Conservation (phyloP, 2,888 invertebrate species). For the Acronicta alni region DNA sequence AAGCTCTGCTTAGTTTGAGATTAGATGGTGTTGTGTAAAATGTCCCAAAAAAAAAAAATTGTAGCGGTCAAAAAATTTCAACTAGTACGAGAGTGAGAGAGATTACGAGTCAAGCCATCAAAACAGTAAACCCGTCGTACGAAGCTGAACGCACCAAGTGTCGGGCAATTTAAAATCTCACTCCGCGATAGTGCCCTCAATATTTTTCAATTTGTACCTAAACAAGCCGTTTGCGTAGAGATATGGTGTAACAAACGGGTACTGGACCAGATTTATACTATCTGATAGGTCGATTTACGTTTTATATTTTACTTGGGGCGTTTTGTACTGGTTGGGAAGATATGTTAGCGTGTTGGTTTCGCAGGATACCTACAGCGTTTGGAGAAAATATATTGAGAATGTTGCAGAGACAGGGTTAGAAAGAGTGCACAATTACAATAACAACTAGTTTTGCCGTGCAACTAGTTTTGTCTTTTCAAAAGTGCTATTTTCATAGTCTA, state of each 20-base stretch:
- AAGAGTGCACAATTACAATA: no score
- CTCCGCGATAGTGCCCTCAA: slow-evolving; percentile 30
- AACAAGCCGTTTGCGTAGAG: slow-evolving; percentile 39
- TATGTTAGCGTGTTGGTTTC: not conserved
- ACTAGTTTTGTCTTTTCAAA: no score
- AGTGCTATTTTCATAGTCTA: no score
- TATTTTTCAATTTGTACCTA: slow-evolving; percentile 54
- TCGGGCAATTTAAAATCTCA: slow-evolving; percentile 40
- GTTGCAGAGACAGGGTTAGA: no score
- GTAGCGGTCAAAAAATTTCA: slow-evolving; percentile 33
- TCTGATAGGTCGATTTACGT: slow-evolving; percentile 33
- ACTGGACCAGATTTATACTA: slow-evolving; percentile 32
- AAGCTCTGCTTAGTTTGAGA: no score
- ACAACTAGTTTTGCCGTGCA: no score
- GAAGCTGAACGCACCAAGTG: slow-evolving; percentile 7
- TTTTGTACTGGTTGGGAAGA: not conserved
- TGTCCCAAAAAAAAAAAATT: slow-evolving; percentile 1
- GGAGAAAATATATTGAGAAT: no score
- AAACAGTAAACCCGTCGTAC: slow-evolving; percentile 54
- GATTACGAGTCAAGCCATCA: slow-evolving; percentile 50
- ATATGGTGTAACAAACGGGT: slow-evolving; percentile 42
- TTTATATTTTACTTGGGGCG: slow-evolving; percentile 5
- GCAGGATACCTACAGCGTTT: not conserved
- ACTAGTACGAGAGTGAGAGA: slow-evolving; percentile 22
- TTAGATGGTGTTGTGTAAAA: not conserved